These are phyloP conservation scores for Copidosoma floridanum DNA, from an alignment of 1,140 invertebrate genomes.

Conservation along the genomic window DNA sequence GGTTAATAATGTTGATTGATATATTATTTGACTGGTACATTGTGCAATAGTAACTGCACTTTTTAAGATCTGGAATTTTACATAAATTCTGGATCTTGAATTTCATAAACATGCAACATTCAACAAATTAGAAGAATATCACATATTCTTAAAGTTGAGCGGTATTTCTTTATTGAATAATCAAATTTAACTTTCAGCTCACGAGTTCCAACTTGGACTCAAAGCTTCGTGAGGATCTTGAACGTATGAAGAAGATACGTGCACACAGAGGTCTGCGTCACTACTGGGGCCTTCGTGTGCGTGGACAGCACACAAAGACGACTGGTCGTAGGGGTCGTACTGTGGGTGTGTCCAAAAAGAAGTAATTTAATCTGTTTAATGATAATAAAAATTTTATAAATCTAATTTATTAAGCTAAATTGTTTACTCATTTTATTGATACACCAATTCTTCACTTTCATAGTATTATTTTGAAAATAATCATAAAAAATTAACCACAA, in stretches of 20 bases:
- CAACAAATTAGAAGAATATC: not conserved
- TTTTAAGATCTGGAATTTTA: slow-evolving; percentile 20
- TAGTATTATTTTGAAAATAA: no score
- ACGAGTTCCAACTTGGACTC: slow-evolving; percentile 92
- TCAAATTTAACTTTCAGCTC: slow-evolving; percentile 55
- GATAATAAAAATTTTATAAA: slow-evolving; percentile 18
- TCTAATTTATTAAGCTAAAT: no score
- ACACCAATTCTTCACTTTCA: no score
- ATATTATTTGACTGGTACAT: slow-evolving; percentile 42
- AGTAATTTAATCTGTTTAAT: slow-evolving; percentile 63
- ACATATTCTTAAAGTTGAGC: not conserved
- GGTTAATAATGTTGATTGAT: slow-evolving; percentile 34
- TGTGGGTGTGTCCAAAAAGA: slow-evolving; percentile 99
- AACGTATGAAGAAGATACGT: slow-evolving; percentile 96
- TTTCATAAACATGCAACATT: slow-evolving; percentile 26
- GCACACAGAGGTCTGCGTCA: slow-evolving; percentile 96
- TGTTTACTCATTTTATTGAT: no score
- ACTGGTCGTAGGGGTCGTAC: slow-evolving; percentile 97
- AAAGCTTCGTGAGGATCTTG: slow-evolving; percentile 97
- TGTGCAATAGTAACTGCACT: slow-evolving; percentile 48
- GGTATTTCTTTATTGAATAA: not conserved
- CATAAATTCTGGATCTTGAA: slow-evolving; percentile 1
- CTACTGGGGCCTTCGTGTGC: slow-evolving; percentile 96
- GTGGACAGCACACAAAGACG: slow-evolving; percentile 99
- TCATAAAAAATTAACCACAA: no score